A percentile compares a stretch with the other conserved stretches of the same genome.
Evolutionary conservation across 2,113 vertebrate species (phyloP).

Genomic region (Myotis yumanensis): DNA sequence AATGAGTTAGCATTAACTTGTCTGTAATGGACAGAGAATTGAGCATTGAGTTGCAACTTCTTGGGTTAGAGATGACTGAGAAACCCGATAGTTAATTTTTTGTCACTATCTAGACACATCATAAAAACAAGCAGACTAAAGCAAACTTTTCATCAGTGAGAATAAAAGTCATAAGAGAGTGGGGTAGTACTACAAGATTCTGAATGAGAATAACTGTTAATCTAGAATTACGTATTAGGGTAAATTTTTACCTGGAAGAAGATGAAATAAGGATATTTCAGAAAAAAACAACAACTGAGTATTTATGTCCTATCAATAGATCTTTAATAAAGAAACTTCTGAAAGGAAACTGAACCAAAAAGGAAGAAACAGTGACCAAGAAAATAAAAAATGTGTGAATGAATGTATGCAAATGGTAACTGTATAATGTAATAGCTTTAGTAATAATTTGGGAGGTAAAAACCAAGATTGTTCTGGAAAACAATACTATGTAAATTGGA

Average conservation of each 20-base stretch:
- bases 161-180: not conserved
- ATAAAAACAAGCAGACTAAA: not conserved
- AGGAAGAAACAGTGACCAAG: not conserved
- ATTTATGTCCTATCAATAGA: not conserved
- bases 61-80: not conserved
- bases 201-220: not conserved
- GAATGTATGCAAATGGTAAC: not conserved
- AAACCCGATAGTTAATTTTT: not conserved
- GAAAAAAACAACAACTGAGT: not conserved
- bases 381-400: not conserved
- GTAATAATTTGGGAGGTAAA: not conserved
- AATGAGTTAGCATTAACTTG: not conserved
- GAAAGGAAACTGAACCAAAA: not conserved
- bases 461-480: not conserved
- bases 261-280: not conserved
- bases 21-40: not conserved
- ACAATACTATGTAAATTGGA: not conserved
- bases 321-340: not conserved
- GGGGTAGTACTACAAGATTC: not conserved
- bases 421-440: not conserved
- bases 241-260: not conserved
- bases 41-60: not conserved
- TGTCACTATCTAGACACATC: not conserved
- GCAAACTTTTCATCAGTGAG: not conserved
- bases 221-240: not conserved